Base-by-base conservation (phyloP, 1,140 invertebrate genomes). In the Vanessa tameamea region DNA sequence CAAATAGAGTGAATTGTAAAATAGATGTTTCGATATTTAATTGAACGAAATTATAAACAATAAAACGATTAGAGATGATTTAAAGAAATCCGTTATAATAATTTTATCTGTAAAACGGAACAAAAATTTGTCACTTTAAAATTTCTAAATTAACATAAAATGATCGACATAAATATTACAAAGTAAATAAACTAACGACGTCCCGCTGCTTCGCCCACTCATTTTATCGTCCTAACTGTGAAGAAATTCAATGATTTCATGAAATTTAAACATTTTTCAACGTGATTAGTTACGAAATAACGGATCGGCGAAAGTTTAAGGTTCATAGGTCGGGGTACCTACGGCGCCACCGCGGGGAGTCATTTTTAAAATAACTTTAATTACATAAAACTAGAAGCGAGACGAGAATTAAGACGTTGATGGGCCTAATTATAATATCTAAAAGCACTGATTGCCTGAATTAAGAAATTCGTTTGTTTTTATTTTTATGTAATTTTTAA, bases 361-460 rank as follows among this genome's bases (percentile, higher is more conserved):
- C 31, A 4, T 1, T 11, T 12, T 8, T 47, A 53, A 73, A 51
- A 61, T 64, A 48, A 23, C 68, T 61, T 23, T 74, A 69, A 74
- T 74, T 72, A 57, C 20, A n/a, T 53, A 73, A 68, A 61, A 55
- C 37, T 53, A 57, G 67, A 74, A 74, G 66, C 66, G 66, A 69
- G 53, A 50, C 23, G 47, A 26, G 16, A 68, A 68, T 51, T 68
- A 61, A 53, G 16, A 43, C 20, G 68, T 73, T 68, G 59, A 55
- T 68, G 50, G 72, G 15, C 48, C 26, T 61, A 48, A 73, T 73
- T 48, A 51, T 57, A 69, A 37, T 61, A 37, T 61, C 26, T 3
- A 8, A 37, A 37, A n/a, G 3, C 57, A 16, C 23, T 57, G 53
- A 61, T 61, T 61, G 55, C 6, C 20, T 57, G 4, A 61, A 37